Percentiles rank a stretch among this genome's conserved stretches.
Evolutionary conservation across 2,113 vertebrate species (phyloP).

Genomic region (Anguilla rostrata): DNA sequence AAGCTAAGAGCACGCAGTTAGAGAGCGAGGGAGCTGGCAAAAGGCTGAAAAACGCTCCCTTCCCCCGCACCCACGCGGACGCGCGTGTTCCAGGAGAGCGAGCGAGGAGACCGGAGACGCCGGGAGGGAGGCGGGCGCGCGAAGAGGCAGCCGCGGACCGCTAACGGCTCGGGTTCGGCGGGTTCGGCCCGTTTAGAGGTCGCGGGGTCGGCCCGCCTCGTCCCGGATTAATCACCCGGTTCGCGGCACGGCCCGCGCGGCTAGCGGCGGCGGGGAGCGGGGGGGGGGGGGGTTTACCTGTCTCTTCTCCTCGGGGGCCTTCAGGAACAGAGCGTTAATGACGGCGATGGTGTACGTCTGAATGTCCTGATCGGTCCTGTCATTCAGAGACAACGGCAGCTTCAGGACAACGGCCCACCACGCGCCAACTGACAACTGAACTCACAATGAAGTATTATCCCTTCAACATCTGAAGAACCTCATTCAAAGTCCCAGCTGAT

Average conservation of each 20-base stretch:
- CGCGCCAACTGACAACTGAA: background rate
- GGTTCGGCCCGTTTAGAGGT: background rate
- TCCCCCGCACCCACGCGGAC: background rate
- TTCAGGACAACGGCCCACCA: background rate
- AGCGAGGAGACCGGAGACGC: background rate
- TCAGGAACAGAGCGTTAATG: constrained; percentile 97
- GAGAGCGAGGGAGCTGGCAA: no score
- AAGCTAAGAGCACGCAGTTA: no score
- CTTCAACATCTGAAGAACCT: background rate
- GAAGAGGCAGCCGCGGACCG: background rate
- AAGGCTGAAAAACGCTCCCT: background rate
- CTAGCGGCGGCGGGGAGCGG: background rate
- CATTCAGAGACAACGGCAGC: constrained; percentile 29
- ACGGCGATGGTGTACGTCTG: constrained; percentile 96
- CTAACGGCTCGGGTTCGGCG: background rate
- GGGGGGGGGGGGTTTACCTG: constrained; percentile 71
- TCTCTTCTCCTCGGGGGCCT: constrained; percentile 93
- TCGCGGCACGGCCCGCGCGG: background rate
- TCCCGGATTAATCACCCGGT: background rate
- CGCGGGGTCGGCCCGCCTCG: background rate
- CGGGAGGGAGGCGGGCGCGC: no score
- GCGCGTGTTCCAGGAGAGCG: no score
- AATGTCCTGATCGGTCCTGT: constrained; percentile 95
- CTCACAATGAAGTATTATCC: background rate
- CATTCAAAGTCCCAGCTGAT: background rate